Evolutionary conservation across 1,140 invertebrate species (phyloP).

Genomic region (Zaprionus nigranus): DNA sequence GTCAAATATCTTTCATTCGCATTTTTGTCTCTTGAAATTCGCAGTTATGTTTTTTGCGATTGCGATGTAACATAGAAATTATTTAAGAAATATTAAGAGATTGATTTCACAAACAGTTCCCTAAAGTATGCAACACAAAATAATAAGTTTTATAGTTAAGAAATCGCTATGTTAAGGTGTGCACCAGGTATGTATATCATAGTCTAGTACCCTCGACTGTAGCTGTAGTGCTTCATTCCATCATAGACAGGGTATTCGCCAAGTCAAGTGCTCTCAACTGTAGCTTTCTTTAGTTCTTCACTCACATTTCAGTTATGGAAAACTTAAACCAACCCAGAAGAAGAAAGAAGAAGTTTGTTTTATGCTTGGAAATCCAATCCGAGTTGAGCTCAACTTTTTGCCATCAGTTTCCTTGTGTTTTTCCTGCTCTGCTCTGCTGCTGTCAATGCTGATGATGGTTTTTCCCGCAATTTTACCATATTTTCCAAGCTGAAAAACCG

Average conservation of each 20-base stretch:
- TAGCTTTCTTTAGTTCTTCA: not conserved
- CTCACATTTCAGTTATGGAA: not conserved
- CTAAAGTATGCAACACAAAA: no score
- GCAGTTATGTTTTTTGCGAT: no score
- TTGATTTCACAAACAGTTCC: no score
- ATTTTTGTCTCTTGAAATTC: no score
- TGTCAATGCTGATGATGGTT: conserved; percentile 1
- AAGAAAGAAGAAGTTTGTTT: not conserved
- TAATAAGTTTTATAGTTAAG: no score
- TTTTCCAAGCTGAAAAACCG: not conserved
- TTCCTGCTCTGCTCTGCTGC: not conserved
- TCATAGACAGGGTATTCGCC: not conserved
- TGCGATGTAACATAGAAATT: no score
- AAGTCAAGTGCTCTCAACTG: not conserved
- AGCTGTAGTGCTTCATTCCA: no score
- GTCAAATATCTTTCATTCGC: no score
- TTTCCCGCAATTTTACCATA: not conserved
- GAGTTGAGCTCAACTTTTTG: conserved; percentile 2
- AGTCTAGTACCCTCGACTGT: no score
- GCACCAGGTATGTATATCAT: no score
- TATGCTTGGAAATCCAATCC: not conserved
- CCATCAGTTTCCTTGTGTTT: not conserved
- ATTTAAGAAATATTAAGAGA: no score
- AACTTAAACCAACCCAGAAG: not conserved
- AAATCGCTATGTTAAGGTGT: no score